Conservation (phyloP, 1,140 invertebrate genomes). For the Drosophila orosa region DNA sequence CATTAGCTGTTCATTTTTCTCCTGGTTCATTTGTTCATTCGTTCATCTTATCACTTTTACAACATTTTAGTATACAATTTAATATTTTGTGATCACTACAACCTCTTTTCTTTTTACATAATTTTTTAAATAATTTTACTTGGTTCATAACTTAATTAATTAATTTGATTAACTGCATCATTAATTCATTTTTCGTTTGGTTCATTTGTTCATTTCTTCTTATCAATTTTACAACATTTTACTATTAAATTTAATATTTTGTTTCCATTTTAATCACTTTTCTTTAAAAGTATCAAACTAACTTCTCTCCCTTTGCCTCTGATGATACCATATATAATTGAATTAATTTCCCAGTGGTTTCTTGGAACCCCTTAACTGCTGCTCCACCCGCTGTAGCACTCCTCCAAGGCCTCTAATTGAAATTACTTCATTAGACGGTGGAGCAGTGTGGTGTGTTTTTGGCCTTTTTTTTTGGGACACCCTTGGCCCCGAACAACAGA, state of each 20-base stretch:
- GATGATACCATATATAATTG: neutral
- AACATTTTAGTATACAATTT: neutral
- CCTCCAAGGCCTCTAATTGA: constrained; percentile 44
- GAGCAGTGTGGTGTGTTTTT: constrained; percentile 31
- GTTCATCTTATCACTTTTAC: neutral
- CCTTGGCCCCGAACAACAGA: constrained; percentile 35
- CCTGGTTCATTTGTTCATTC: too few relatives aligned
- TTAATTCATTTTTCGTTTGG: too few relatives aligned
- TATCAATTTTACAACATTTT: neutral
- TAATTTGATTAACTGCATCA: too few relatives aligned
- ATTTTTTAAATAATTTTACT: neutral
- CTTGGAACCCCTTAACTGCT: constrained; percentile 3
- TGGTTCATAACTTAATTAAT: too few relatives aligned
- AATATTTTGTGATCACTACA: too few relatives aligned
- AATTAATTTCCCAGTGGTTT: constrained; percentile 18
- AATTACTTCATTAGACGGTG: constrained; percentile 73
- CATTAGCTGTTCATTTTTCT: too few relatives aligned
- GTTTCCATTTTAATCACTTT: neutral
- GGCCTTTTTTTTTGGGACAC: neutral
- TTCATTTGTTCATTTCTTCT: too few relatives aligned
- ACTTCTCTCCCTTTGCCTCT: neutral
- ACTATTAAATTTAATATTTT: neutral
- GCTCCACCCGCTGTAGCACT: neutral
- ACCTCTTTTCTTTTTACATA: neutral
- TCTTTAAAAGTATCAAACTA: neutral